Base-by-base conservation (phyloP, 2,113 vertebrate genomes). In the Takifugu flavidus region DNA sequence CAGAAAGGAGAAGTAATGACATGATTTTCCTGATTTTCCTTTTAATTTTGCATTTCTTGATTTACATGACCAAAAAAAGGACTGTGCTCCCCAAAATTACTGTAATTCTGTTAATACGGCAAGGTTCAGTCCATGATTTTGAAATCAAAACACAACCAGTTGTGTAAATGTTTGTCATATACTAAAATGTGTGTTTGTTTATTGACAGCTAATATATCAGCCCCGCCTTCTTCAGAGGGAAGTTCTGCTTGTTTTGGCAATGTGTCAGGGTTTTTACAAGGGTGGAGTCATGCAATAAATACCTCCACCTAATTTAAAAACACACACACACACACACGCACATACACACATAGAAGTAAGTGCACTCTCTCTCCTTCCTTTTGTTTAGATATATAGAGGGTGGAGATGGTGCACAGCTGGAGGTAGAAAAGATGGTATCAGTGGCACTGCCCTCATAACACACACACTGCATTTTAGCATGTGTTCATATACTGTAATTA, bases 341-440 rank as follows among this genome's bases (percentile, higher is more conserved):
- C 3, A 10, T 10, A 8, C 20, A 55, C 56, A 73, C 81, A 64
- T 31, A 65, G 62, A 10, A 59, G 65, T 59, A 56, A 8, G 27
- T 47, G 45, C 45, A n/a, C 13, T 12, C 4, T n/a, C 45, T 47
- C 15, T 6, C 45, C n/a, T 12, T 13, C 45, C 73, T 68, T 66
- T 50, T 71, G 73, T 65, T 4, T 28, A 25, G 43, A 51, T 28
- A 65, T 15, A 58, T 63, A 75, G 71, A 31, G 75, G 59, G 29
- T 13, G 72, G 67, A 72, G 50, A 56, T 52, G 57, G 64, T 4
- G 20, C 53, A 52, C 67, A 68, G 62, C 52, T 66, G 56, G 67
- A 65, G 52, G 91, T 88, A 56, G 93, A 90, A 0, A 92, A 57
- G 0, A 78, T 86, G 62, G 90, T 86, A 50, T 56, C 0, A 89